These are phyloP conservation scores for Pogonophryne albipinna DNA, from an alignment of 2,797 vertebrate species.

Conservation along the genomic window DNA sequence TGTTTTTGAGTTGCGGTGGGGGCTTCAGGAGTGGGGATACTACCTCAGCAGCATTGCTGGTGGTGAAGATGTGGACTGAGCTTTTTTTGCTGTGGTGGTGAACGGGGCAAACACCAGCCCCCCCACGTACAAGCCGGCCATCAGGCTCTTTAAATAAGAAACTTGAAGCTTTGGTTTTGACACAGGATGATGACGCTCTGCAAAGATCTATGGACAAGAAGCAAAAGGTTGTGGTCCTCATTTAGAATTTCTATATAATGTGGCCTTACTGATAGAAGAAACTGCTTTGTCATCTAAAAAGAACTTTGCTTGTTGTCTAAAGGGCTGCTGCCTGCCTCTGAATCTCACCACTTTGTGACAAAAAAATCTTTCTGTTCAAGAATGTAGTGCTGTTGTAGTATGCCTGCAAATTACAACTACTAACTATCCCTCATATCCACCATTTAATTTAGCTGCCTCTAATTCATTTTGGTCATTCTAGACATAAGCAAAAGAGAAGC, in stretches of 20 bases:
- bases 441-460: constrained; percentile 56
- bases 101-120: constrained; percentile 81
- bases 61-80: constrained; percentile 91
- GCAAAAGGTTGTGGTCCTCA: constrained; percentile 85
- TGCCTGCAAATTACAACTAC: constrained; percentile 72
- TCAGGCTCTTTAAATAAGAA: constrained; percentile 85
- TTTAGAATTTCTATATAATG: constrained; percentile 91
- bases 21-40: constrained; percentile 84
- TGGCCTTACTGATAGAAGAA: constrained; percentile 93
- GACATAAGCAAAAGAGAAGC: constrained; percentile 66
- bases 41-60: constrained; percentile 91
- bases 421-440: constrained; percentile 69
- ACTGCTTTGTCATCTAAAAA: constrained; percentile 86
- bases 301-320: constrained; percentile 76
- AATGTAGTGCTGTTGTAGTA: constrained; percentile 89
- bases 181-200: constrained; percentile 61
- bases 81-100: constrained; percentile 81
- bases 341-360: constrained; percentile 81
- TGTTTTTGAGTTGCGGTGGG: constrained; percentile 88
- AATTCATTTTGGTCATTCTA: constrained; percentile 53
- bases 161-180: constrained; percentile 64
- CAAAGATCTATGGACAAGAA: constrained; percentile 86
- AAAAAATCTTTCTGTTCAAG: constrained; percentile 68
- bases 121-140: constrained; percentile 82
- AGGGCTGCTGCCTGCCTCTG: constrained; percentile 81